phyloP scores from a whole-genome alignment of 1,140 invertebrate species.

The Pollicipes pollicipes region DNA sequence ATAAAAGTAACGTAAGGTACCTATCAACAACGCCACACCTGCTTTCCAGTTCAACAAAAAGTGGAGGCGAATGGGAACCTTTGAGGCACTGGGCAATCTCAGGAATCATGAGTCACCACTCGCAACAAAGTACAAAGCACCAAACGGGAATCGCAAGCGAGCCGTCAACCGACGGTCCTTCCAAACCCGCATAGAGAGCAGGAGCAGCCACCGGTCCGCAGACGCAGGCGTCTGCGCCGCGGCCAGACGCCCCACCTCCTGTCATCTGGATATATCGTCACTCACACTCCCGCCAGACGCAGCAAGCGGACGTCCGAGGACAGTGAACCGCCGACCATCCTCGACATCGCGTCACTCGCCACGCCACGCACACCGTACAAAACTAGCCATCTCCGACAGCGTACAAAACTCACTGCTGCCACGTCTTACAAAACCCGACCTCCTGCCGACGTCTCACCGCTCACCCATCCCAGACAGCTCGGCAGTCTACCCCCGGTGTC shows the following conservation, averaged over 20 bases:
- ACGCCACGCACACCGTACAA: no score
- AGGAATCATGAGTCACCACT: not conserved
- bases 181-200: no score
- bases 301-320: not conserved
- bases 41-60: not conserved
- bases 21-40: not conserved
- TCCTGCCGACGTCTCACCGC: no score
- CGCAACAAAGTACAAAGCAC: not conserved
- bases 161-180: not conserved
- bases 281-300: no score
- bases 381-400: no score
- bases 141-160: not conserved
- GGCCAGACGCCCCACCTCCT: no score
- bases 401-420: no score
- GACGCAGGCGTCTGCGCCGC: not conserved
- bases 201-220: no score
- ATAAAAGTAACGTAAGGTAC: not conserved
- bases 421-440: no score
- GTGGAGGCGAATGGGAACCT: not conserved
- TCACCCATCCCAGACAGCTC: not conserved
- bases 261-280: not conserved
- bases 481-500: not conserved
- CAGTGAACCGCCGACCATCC: not conserved
- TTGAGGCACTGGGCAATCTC: not conserved
- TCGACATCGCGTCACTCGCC: no score